Evolutionary conservation across 2,888 invertebrate species (phyloP).

Genomic region (Creontiades dilutus): DNA sequence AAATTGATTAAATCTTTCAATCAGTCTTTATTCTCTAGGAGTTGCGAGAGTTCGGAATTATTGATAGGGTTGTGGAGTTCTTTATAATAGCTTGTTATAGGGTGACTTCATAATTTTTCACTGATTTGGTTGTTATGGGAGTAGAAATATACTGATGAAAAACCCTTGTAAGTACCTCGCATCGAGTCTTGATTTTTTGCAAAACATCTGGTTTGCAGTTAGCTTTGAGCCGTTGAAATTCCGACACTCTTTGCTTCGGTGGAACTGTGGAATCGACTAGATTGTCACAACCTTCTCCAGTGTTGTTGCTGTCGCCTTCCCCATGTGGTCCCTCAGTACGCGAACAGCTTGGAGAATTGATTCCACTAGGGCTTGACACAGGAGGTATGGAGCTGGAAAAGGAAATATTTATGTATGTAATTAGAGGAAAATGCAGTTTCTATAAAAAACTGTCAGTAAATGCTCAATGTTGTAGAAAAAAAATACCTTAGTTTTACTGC

Average conservation of each 20-base stretch:
- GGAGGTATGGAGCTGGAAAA: conserved; percentile 45
- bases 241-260: conserved; percentile 84
- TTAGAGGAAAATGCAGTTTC: too few species aligned
- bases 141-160: too few species aligned
- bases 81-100: too few species aligned
- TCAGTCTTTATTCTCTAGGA: too few species aligned
- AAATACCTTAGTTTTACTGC: too few species aligned
- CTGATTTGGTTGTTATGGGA: too few species aligned
- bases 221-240: conserved; percentile 86
- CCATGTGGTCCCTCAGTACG: conserved; percentile 75
- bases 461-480: too few species aligned
- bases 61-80: too few species aligned
- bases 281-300: conserved; percentile 79
- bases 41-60: too few species aligned
- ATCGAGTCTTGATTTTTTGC: conserved; percentile 85
- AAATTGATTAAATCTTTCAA: too few species aligned
- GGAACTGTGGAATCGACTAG: conserved; percentile 86
- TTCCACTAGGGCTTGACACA: conserved; percentile 56
- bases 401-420: neutral
- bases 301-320: conserved; percentile 80
- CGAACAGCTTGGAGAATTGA: conserved; percentile 73
- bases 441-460: too few species aligned
- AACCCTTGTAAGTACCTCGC: conserved; percentile 80
- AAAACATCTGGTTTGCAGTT: conserved; percentile 90
- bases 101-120: too few species aligned